Conservation (phyloP, 2,888 invertebrate species). For the Amphimallon solstitiale region DNA sequence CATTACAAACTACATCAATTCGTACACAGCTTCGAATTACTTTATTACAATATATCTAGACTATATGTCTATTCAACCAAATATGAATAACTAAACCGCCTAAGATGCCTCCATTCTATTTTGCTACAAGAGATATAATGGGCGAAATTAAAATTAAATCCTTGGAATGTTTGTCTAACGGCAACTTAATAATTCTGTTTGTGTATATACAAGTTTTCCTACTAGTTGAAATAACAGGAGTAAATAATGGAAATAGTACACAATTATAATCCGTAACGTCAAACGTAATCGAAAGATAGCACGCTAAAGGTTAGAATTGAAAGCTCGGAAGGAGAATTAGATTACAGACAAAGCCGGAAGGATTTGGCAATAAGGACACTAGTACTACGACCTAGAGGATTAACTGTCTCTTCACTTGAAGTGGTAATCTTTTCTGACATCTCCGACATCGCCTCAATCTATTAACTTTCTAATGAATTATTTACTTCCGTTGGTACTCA, state of each 20-base stretch:
- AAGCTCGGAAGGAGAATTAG: slow-evolving; percentile 19
- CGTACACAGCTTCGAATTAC: too few relatives aligned
- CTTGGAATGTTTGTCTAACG: not conserved
- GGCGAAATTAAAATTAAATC: too few relatives aligned
- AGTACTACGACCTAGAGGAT: slow-evolving; percentile 35
- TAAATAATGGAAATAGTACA: slow-evolving; percentile 11
- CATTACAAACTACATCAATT: too few relatives aligned
- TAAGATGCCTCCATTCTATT: too few relatives aligned
- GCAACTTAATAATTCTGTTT: not conserved
- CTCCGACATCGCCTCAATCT: slow-evolving; percentile 39
- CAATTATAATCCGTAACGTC: slow-evolving; percentile 9
- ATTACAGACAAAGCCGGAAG: slow-evolving; percentile 20
- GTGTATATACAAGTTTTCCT: not conserved
- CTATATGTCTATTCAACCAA: too few relatives aligned
- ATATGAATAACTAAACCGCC: too few relatives aligned
- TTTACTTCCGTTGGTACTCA: slow-evolving; percentile 30
- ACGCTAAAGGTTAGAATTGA: slow-evolving; percentile 8
- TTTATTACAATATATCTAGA: too few relatives aligned
- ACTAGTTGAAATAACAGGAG: not conserved
- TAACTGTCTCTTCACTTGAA: slow-evolving; percentile 42
- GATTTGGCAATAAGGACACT: slow-evolving; percentile 1
- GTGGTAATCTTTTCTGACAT: slow-evolving; percentile 42
- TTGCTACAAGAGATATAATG: too few relatives aligned
- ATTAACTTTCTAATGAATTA: slow-evolving; percentile 42
- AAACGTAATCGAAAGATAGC: slow-evolving; percentile 23